Evolutionary conservation across 2,113 vertebrate species (phyloP), one percentile per base, ranked within the genome.

Genomic region (Barnardius zonarius): DNA sequence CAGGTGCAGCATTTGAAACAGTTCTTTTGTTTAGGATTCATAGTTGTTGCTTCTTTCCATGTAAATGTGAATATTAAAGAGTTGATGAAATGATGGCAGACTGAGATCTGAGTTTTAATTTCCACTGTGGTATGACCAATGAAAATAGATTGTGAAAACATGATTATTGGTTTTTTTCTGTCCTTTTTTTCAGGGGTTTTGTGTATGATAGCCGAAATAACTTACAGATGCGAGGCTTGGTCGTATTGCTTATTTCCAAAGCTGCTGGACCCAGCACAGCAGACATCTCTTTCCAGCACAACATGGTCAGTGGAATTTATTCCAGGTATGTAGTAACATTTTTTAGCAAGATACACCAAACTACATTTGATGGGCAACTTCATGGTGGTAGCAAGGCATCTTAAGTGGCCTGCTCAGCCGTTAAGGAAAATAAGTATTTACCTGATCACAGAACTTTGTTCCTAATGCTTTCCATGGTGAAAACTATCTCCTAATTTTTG

Each of bases 301-400:
- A 98, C 94, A 98, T 99, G 98, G 98, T 99, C 97, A 99, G 99
- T 87, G 99, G 99, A 37, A 99, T 99, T 98, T 99, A 99, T 96
- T 98, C 99, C 93, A 99, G 99, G 99, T 99, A 98, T 95, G 98
- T 92, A 80, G 30, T 62, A 49, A 83, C 59, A 46, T 76, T 43
- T 61, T 52, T 70, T n/a, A 74, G 64, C 27, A 35, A 57, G n/a
- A 18, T 44, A 30, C 1, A 0, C 16, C 59, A 23, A 82, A 31
- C 22, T 66, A 3, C 20, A 6, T 86, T 81, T 81, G 51, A 37
- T 81, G 37, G 28, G 31, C 37, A 30, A 19, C 80, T 83, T 88
- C 25, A 4, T 37, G 43, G 37, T 84, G 22, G 11, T 75, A 37
- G 75, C 22, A 62, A 55, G 86, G 3, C n/a, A 51, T 92, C 31